These are phyloP conservation scores for Drosophila cardini DNA, from an alignment of 1,140 invertebrate genomes.

Conservation along the genomic window DNA sequence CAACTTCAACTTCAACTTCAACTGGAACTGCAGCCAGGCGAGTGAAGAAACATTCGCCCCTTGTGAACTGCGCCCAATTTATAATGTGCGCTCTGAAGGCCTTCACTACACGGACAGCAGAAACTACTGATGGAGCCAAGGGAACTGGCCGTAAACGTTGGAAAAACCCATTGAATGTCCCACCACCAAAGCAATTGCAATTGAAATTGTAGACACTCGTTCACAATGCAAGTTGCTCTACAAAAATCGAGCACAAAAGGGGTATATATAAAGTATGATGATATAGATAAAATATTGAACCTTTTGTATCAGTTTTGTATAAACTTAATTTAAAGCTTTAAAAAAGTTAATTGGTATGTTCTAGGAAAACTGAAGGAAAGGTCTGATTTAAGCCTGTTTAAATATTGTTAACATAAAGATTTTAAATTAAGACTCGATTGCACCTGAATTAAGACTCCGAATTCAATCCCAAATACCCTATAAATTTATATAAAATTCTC, in stretches of 20 bases:
- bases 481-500: no score
- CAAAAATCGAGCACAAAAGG: neutral
- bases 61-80: slow-evolving; percentile 53
- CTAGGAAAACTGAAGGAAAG: no score
- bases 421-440: no score
- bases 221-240: neutral
- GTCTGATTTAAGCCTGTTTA: no score
- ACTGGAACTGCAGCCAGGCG: slow-evolving; percentile 26
- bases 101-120: slow-evolving; percentile 27
- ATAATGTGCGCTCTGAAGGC: slow-evolving; percentile 53
- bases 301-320: no score
- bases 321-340: neutral
- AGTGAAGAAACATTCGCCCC: slow-evolving; percentile 47
- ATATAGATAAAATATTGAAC: neutral
- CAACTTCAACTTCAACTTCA: slow-evolving; percentile 19
- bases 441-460: no score
- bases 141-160: slow-evolving; percentile 9
- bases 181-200: slow-evolving; percentile 6
- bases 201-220: neutral
- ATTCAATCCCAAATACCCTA: no score
- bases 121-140: slow-evolving; percentile 9
- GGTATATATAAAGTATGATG: slow-evolving; percentile 2
- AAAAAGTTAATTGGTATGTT: no score
- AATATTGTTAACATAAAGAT: no score
- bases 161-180: neutral